phyloP scores from a whole-genome alignment of 2,888 invertebrate species.

The Norana najaformis region DNA sequence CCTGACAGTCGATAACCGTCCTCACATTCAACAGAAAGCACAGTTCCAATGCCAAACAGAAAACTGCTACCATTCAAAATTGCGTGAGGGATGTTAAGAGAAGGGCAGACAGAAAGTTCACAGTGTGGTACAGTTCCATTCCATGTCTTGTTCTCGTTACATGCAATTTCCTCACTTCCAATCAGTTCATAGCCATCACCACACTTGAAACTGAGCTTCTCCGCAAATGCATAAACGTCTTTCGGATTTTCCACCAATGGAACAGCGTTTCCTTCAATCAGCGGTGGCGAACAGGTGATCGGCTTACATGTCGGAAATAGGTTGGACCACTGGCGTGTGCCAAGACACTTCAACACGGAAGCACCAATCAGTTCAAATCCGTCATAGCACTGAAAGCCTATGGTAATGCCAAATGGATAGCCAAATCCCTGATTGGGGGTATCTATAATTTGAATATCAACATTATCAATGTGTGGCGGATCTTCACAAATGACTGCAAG shows the following conservation, averaged over 20 bases:
- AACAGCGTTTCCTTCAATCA: conserved; percentile 18
- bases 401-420: conserved; percentile 40
- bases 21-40: conserved; percentile 33
- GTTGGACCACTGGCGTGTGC: conserved; percentile 53
- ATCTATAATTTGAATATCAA: conserved; percentile 30
- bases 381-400: conserved; percentile 36
- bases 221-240: conserved; percentile 26
- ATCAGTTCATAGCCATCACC: conserved; percentile 32
- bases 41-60: conserved; percentile 32
- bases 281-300: conserved; percentile 32
- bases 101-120: conserved; percentile 26
- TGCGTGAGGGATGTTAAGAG: conserved; percentile 24
- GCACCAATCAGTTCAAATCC: conserved; percentile 38
- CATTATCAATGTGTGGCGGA: conserved; percentile 29
- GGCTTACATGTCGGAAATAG: conserved; percentile 52
- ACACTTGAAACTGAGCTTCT: conserved; percentile 29
- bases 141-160: conserved; percentile 37
- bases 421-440: conserved; percentile 35
- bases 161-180: conserved; percentile 31
- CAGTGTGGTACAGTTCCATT: conserved; percentile 37
- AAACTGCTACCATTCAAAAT: conserved; percentile 4
- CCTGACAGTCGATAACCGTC: conserved; percentile 37
- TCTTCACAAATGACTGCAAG: conserved; percentile 33
- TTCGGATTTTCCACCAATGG: conserved; percentile 24
- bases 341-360: conserved; percentile 44